Evolutionary conservation across 2,797 vertebrate genomes (phyloP), one percentile per base, ranked within the genome.

Genomic region (Salarias fasciatus): DNA sequence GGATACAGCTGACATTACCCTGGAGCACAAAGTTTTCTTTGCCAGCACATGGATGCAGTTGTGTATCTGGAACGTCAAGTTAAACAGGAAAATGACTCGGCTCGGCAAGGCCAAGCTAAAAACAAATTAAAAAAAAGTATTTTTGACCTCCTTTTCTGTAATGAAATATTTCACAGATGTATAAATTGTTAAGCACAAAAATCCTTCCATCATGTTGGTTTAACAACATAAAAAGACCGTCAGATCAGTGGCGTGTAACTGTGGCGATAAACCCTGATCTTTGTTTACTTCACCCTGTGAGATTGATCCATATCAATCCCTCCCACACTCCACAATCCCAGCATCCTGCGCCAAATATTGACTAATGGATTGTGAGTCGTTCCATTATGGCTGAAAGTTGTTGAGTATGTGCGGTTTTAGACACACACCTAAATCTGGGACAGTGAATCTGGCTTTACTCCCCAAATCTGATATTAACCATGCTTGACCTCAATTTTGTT

Each of bases 251-350:
- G 72, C 68, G 61, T 69, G 56, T 61, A 74, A 67, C 78, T 58
- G 55, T 68, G 50, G 72, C 61, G 66, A 46, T 77, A 75, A 67
- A 28, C 53, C 69, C 67, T 70, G 80, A 78, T 71, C 62, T 84
- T 72, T 83, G 84, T 82, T 86, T 80, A 76, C 67, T 68, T 68
- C 69, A 63, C 60, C 73, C 54, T 53, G 66, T 55, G 46, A 78
- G 48, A 76, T 78, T 83, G 82, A 84, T 78, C 72, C 61, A 57
- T 70, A 80, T 70, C 80, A 83, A 72, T 80, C 67, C 64, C 70
- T 73, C 62, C 72, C 52, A 70, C 64, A 69, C 51, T 64, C 70
- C 62, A 54, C 52, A 50, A 63, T 71, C 61, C 65, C 52, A 37
- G 65, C 51, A 64, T 62, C 62, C 66, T 52, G 51, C 30, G n/a